Evolutionary conservation across 2,113 vertebrate genomes (phyloP), one percentile per base, ranked within the genome.

Genomic region (Polypterus senegalus): DNA sequence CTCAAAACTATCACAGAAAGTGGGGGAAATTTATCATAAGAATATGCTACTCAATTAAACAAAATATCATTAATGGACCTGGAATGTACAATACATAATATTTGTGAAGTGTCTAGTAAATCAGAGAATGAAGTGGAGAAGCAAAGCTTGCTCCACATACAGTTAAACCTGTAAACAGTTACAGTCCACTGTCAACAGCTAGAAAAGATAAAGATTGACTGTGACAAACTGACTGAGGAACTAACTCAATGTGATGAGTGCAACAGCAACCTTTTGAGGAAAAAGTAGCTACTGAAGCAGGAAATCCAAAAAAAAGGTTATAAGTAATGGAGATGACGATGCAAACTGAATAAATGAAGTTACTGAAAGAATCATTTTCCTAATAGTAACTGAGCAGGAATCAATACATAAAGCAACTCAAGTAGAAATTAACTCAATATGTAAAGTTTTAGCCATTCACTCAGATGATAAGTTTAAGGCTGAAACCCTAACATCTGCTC

Each of bases 121-220:
- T 68, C 92, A 47, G 82, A 92, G 68, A 74, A 77, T 62, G 87
- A 92, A 66, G 53, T 81, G 59, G 81, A 73, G 71, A 81, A 69
- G 44, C 89, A 92, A 63, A 68, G 58, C 1, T 56, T 73, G 58
- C n/a, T 79, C 62, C 86, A 86, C 62, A 73, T 66, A 27, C 79
- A 83, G 65, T 63, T 90, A n/a, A n/a, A n/a, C n/a, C n/a, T n/a
- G n/a, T n/a, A n/a, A n/a, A n/a, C n/a, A n/a, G n/a, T n/a, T n/a
- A n/a, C n/a, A n/a, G n/a, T n/a, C 48, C 86, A 93, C 46, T 79
- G 72, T 64, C 72, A 77, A 70, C 92, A 96, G 58, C 70, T 94
- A 70, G 93, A 94, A 79, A 88, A 88, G 68, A 82, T 94, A 80
- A 97, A 93, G 78, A 73, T 70, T 46, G 90, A 96, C 61, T 94